Base-by-base conservation (phyloP, 2,888 invertebrate species). In the Ormyrus rosae region DNA sequence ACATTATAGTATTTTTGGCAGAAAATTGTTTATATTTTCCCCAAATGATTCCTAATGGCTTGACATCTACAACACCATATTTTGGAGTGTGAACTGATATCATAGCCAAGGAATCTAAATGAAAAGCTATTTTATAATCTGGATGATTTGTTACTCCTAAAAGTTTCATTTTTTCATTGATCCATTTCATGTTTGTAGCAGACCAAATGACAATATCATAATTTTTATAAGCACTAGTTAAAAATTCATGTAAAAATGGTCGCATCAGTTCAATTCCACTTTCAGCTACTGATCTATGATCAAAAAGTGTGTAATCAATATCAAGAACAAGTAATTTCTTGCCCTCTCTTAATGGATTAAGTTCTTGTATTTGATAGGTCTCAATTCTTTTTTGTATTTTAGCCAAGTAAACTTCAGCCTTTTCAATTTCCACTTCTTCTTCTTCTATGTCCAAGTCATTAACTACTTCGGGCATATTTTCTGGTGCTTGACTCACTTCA, bases 141-240 rank as follows among this genome's bases (percentile, higher is more conserved):
- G 94, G 92, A 90, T 98, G 95, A 3, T 93, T 93, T 0, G 95
- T 93, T 0, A 99, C 98, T 0, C 98, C 98, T 0, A 99, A 92
- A 64, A 98, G 91, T 81, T 96, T 94, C 98, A 99, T 98, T 91
- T 99, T 99, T 87, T 98, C 98, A 86, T 98, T 96, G 64, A 99
- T 98, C 98, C 98, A 99, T 87, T 97, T 98, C 98, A 99, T 98
- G 82, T 96, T 96, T 0, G 99, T 99, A 0, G 99, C 99, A 5
- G 99, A 99, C 99, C 99, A 99, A 84, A 99, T 98, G 0, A 97
- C 98, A 84, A 99, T 98, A 87, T 99, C 99, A 86, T 98, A 99
- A 91, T 97, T 93, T 88, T 95, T 94, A 87, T 98, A 98, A 0
- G 97, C 96, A 0, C 95, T 93, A 0, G 95, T 95, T 0, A 99